phyloP scores from a whole-genome alignment of 2,797 vertebrate genomes.

The Schizopygopsis pylzovi region DNA sequence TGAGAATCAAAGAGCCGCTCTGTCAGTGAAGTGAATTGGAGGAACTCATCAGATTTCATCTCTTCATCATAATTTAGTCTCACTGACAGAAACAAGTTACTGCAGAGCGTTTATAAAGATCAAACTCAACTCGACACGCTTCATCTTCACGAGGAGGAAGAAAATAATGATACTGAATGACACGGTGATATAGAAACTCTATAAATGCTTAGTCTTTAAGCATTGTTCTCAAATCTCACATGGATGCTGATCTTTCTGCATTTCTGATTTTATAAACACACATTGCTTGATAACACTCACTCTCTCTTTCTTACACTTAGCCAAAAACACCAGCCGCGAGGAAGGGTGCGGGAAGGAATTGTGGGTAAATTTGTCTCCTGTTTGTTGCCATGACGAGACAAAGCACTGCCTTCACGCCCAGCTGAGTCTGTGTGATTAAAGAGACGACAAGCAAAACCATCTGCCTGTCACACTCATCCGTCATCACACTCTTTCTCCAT shows the following conservation, averaged over 20 bases:
- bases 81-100: constrained; percentile 5
- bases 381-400: constrained; percentile 84
- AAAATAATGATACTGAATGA: constrained; percentile 1
- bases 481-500: constrained; percentile 80
- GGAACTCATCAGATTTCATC: neutral
- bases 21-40: neutral
- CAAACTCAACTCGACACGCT: neutral
- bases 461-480: constrained; percentile 88
- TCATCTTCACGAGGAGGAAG: constrained; percentile 8
- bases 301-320: constrained; percentile 21
- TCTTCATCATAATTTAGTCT: constrained; percentile 16
- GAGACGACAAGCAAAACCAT: constrained; percentile 87
- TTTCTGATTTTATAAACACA: neutral
- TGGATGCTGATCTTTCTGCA: neutral
- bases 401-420: constrained; percentile 79
- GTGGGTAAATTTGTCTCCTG: constrained; percentile 83
- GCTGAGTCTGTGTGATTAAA: constrained; percentile 87
- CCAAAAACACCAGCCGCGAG: constrained; percentile 5
- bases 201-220: neutral
- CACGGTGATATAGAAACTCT: neutral
- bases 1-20: neutral
- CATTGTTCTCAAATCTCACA: neutral
- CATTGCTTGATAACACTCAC: constrained; percentile 13
- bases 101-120: neutral
- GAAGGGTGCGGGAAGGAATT: constrained; percentile 39